Conservation (phyloP, 2,113 vertebrate species). For the Nothoprocta pentlandii region DNA sequence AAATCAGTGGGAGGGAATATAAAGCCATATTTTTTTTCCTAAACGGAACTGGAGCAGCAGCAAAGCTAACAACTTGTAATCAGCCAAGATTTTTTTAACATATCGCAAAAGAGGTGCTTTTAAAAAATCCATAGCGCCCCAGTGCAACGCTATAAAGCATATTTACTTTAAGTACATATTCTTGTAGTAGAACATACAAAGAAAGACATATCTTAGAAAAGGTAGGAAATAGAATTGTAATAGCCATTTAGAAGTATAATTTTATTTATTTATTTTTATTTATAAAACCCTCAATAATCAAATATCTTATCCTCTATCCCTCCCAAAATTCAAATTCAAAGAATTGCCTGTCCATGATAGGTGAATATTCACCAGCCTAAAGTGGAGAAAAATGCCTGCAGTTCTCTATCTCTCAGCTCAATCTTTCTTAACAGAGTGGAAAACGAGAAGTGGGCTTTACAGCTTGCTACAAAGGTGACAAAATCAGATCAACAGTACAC, state of each 20-base stretch:
- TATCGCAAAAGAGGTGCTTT: constrained; percentile 45
- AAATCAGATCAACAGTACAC: constrained; percentile 54
- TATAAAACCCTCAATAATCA: background rate
- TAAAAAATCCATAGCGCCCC: constrained; percentile 10
- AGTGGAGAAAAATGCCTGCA: background rate
- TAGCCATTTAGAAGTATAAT: background rate
- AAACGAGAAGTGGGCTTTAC: constrained; percentile 34
- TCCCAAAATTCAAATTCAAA: background rate
- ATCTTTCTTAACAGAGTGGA: constrained; percentile 25
- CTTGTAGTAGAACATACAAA: background rate
- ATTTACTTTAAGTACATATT: constrained; percentile 25
- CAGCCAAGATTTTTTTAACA: constrained; percentile 69
- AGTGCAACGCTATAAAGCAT: constrained; percentile 40
- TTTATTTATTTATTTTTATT: background rate
- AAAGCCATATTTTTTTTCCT: constrained; percentile 78
- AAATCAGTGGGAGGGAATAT: constrained; percentile 84
- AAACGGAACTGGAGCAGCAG: constrained; percentile 78
- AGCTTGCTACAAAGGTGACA: constrained; percentile 53
- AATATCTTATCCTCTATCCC: background rate
- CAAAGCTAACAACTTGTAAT: constrained; percentile 79
- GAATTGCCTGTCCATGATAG: background rate
- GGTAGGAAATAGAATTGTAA: background rate
- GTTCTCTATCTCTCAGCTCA: background rate
- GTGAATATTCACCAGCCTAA: background rate
- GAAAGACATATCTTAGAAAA: background rate